Conservation (phyloP, 2,888 invertebrate genomes). For the Pinctada fucata region DNA sequence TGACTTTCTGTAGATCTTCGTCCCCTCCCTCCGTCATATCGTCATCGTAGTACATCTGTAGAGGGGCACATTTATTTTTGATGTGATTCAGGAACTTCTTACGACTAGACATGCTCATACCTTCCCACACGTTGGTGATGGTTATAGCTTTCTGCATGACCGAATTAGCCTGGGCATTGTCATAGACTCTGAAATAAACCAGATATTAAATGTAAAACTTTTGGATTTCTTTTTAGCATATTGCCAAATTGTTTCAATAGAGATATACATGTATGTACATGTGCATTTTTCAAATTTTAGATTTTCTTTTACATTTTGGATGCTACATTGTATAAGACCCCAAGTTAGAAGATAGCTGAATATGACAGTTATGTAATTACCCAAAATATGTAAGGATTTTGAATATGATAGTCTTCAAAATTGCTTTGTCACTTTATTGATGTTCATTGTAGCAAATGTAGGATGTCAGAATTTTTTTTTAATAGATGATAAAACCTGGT, state of each 20-base stretch:
- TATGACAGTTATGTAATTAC: too few relatives aligned
- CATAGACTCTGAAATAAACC: slow-evolving; percentile 71
- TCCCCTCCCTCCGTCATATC: slow-evolving; percentile 67
- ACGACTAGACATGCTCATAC: slow-evolving; percentile 56
- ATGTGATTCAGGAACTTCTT: slow-evolving; percentile 64
- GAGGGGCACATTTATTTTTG: slow-evolving; percentile 61
- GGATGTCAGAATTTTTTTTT: too few relatives aligned
- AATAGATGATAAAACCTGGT: too few relatives aligned
- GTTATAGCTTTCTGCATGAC: slow-evolving; percentile 76
- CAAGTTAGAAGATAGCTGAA: too few relatives aligned
- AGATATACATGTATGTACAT: neutral
- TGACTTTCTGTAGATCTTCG: slow-evolving; percentile 73
- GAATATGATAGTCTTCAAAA: too few relatives aligned
- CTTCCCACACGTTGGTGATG: slow-evolving; percentile 72
- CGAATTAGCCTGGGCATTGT: slow-evolving; percentile 75
- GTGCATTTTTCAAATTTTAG: too few relatives aligned
- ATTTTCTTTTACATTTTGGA: too few relatives aligned
- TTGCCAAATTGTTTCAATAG: neutral
- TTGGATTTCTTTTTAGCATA: neutral
- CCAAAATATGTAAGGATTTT: too few relatives aligned
- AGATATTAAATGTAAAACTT: neutral
- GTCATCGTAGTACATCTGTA: slow-evolving; percentile 72
- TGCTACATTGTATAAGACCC: too few relatives aligned
- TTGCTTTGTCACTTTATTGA: too few relatives aligned
- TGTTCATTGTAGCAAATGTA: too few relatives aligned